Base-by-base conservation (phyloP, 2,888 invertebrate genomes). In the Hemicrepidius hirtus region DNA sequence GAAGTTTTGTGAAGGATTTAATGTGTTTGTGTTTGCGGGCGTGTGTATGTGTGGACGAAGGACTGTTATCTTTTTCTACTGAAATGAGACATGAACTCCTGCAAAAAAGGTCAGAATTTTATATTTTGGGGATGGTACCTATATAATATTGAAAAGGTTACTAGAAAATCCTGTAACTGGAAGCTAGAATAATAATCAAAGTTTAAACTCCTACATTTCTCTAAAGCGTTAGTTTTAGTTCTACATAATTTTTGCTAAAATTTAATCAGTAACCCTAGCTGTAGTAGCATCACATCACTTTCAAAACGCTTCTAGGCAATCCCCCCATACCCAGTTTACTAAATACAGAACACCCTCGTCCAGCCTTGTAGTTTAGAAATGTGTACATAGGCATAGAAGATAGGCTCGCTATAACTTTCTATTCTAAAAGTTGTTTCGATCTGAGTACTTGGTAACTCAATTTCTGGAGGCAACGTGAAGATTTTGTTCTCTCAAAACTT, bases 311-410 rank as follows among this genome's bases (percentile, higher is more conserved):
- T 32, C 13, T 4, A 13, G 44, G 60, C 60, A 16, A 3, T 62
- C 44, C 41, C 60, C 24, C 21, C 41, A n/a, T n/a, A 24, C 60
- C n/a, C 44, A 62, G 60, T 28, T 62, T 24, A 28, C 60, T 44
- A 62, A 62, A 62, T 7, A 40, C 16, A 18, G 40, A 40, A 20
- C 21, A n/a, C 10, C 28, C 10, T 28, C 44, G 21, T 20, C 28
- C 44, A 13, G 1, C 13, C 60, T 37, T 37, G 32, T 55, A 57
- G 57, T 57, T 57, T 40, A n/a, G 44, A 44, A 62, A 41, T 62
- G 60, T 62, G 60, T 44, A 62, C 60, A 13, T 7, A 62, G n/a
- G 44, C 44, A 44, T 24, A 62, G 9, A 57, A n/a, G 37, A 44
- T 57, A 57, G 57, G 57, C 37, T n/a, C 18, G 18, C 35, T 20